Conservation (phyloP, 2,888 invertebrate genomes). For the Schrankia costaestrigalis region DNA sequence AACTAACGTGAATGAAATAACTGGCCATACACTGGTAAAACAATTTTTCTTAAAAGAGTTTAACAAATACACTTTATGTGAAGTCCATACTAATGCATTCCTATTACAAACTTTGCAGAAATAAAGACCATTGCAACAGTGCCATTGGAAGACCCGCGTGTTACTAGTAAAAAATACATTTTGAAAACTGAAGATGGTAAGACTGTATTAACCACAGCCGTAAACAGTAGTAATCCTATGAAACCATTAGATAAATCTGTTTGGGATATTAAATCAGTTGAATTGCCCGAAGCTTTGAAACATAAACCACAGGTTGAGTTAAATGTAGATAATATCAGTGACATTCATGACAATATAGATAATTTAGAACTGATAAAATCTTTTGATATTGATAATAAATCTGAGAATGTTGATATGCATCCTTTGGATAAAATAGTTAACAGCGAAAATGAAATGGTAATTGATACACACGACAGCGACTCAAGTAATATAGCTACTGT, state of each 20-base stretch:
- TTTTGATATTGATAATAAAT: constrained; percentile 36
- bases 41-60: too few relatives aligned
- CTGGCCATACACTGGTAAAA: too few relatives aligned
- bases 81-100: too few relatives aligned
- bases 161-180: constrained; percentile 50
- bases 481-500: constrained; percentile 2
- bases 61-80: too few relatives aligned
- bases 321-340: constrained; percentile 33
- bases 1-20: too few relatives aligned
- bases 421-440: constrained; percentile 14
- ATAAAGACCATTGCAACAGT: constrained; percentile 45
- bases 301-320: constrained; percentile 20
- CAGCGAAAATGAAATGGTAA: constrained; percentile 8
- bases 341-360: constrained; percentile 46
- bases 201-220: constrained; percentile 36
- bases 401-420: not conserved
- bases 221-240: constrained; percentile 45
- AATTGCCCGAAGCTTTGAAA: constrained; percentile 45
- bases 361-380: constrained; percentile 44
- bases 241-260: constrained; percentile 37
- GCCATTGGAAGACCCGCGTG: constrained; percentile 59
- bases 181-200: constrained; percentile 39
- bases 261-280: constrained; percentile 41
- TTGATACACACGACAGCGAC: constrained; percentile 3
- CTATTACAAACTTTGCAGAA: too few relatives aligned